These are phyloP conservation scores for Tinamus major DNA, from an alignment of 2,797 vertebrate species.

Conservation along the genomic window DNA sequence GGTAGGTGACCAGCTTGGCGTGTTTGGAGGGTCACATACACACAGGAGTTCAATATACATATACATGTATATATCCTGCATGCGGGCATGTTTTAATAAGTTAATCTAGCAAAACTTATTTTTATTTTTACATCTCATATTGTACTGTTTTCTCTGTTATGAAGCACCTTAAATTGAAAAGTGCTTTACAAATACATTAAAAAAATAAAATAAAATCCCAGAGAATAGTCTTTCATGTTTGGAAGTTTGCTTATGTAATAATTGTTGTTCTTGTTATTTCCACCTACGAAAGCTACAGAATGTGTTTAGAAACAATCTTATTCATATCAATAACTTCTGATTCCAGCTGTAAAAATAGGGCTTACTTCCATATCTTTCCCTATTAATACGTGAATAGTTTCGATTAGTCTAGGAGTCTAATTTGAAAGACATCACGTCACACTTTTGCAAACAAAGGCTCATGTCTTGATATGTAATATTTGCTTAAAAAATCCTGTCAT, in stretches of 20 bases:
- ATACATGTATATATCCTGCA: constrained; percentile 71
- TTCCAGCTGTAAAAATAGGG: constrained; percentile 23
- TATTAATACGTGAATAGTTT: constrained; percentile 24
- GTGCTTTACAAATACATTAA: constrained; percentile 68
- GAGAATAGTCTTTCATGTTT: constrained; percentile 73
- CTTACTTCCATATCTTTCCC: constrained; percentile 51
- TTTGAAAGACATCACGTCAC: constrained; percentile 43
- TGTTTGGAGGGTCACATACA: constrained; percentile 71
- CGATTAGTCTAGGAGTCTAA: constrained; percentile 42
- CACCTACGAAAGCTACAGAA: constrained; percentile 34
- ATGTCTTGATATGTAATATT: constrained; percentile 22
- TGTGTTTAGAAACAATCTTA: constrained; percentile 56
- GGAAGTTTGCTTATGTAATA: constrained; percentile 64
- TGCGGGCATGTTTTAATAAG: constrained; percentile 67
- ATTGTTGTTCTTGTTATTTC: constrained; percentile 60
- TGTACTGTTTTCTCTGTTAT: constrained; percentile 70
- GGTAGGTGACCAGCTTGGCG: constrained; percentile 77
- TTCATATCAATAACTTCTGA: constrained; percentile 26
- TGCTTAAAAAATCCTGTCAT: constrained; percentile 25
- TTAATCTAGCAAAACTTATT: constrained; percentile 69
- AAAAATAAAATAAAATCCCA: constrained; percentile 74
- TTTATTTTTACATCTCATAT: constrained; percentile 73
- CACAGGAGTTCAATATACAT: constrained; percentile 64
- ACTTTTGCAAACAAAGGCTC: constrained; percentile 26
- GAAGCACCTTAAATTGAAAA: constrained; percentile 70